Evolutionary conservation across 1,140 invertebrate genomes (phyloP), one percentile per base, ranked within the genome.

Genomic region (Hyphantria cunea): DNA sequence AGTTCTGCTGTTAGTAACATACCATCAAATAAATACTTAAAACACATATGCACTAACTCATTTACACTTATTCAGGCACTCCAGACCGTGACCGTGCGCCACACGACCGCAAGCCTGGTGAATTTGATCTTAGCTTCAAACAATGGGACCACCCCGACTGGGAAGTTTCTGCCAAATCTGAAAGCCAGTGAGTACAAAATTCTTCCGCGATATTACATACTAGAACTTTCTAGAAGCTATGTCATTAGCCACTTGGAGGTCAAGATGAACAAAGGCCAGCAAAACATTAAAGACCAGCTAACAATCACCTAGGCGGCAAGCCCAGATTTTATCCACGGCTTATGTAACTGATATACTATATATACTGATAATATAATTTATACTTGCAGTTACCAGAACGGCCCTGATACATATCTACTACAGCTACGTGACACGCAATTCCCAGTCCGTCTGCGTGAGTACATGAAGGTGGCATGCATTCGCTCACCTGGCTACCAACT

Each of bases 331-430:
- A 3, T 25, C 1, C 5, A 25, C 17, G 17, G 5, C n/a, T n/a
- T n/a, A n/a, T n/a, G n/a, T n/a, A n/a, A n/a, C n/a, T n/a, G n/a
- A n/a, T n/a, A n/a, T n/a, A 25, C 17, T 25, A 25, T 25, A 25
- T 25, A 25, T 3, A 25, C 17, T 61, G 0, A 6, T 3, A 41
- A 41, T 17, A 41, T 42, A 41, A 10, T 53, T 10, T 10, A n/a
- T 25, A 0, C 34, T 32, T 17, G 0, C 78, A 97, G 96, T 78
- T 98, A 98, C 87, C 97, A 98, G 91, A 95, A 97, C 90, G 98
- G 98, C 0, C 98, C 98, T 0, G 98, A 99, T 81, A 99, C 98
- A 0, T 98, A 99, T 86, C 92, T 99, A 2, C 92, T 99, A 6
- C 98, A 99, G 88, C 90, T 98, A 11, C 93, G 97, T 34, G 98